Percentiles rank a stretch among this genome's conserved stretches.
Conservation (phyloP, 1,140 invertebrate genomes). For the Agrypnia vestita region DNA sequence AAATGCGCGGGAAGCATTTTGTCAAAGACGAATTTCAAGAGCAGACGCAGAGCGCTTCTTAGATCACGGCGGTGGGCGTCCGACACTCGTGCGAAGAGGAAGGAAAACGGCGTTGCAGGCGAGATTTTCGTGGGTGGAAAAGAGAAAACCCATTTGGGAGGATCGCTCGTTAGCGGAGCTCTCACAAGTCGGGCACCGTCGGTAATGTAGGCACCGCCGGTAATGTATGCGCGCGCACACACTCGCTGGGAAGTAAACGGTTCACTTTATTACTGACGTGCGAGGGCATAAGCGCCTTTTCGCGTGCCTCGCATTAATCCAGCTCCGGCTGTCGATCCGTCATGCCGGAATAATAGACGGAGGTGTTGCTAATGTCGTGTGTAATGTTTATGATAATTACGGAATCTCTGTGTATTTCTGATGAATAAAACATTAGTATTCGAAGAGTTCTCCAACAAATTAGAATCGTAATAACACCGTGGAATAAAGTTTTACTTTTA, state of each 20-base stretch:
- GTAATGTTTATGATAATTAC: no score
- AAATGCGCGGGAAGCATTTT: slow-evolving; percentile 53
- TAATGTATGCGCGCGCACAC: slow-evolving; percentile 54
- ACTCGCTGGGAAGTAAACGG: slow-evolving; percentile 48
- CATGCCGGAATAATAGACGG: no score
- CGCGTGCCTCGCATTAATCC: slow-evolving; percentile 24
- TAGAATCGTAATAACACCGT: no score
- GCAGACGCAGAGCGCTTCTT: slow-evolving; percentile 33
- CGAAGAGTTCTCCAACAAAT: no score
- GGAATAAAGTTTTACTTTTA: no score
- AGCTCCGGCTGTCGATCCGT: neutral
- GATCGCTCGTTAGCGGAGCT: slow-evolving; percentile 21
- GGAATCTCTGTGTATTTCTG: no score
- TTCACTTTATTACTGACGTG: slow-evolving; percentile 53
- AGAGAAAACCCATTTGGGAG: slow-evolving; percentile 42
- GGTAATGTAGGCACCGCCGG: slow-evolving; percentile 45
- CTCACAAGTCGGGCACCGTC: slow-evolving; percentile 27
- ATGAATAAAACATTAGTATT: no score
- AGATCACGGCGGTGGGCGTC: slow-evolving; percentile 32
- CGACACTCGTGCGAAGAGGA: slow-evolving; percentile 31
- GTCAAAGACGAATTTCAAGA: slow-evolving; percentile 55
- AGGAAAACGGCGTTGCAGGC: slow-evolving; percentile 7
- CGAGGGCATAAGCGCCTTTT: slow-evolving; percentile 22
- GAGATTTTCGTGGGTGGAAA: slow-evolving; percentile 34
- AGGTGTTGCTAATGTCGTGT: no score